Conservation (phyloP, 2,888 invertebrate genomes). For the Erebia aethiops region DNA sequence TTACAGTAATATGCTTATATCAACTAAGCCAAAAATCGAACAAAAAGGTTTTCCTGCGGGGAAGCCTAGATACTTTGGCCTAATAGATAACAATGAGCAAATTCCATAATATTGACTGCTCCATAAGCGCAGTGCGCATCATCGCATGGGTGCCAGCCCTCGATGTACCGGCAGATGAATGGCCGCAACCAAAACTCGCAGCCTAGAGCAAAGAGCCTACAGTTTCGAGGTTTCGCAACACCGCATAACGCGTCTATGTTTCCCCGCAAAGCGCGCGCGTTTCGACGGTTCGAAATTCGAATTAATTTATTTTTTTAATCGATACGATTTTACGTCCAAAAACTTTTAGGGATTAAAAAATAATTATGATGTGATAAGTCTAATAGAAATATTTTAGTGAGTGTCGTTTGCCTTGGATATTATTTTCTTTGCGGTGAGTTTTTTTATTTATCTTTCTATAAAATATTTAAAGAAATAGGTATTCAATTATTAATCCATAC, state of each 20-base stretch:
- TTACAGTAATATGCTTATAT: too few relatives aligned
- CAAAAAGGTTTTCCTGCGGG: neutral
- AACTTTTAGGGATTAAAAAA: neutral
- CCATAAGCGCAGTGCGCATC: constrained; percentile 12
- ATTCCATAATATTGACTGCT: constrained; percentile 3
- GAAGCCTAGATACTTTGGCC: neutral
- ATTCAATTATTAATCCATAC: too few relatives aligned
- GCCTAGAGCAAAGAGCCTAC: constrained; percentile 2
- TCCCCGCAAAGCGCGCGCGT: constrained; percentile 33
- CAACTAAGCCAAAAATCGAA: too few relatives aligned
- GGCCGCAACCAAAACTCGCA: constrained; percentile 25
- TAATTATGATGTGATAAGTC: neutral
- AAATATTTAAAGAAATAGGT: neutral
- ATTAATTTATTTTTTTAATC: constrained; percentile 14
- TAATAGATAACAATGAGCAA: neutral
- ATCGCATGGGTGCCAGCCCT: constrained; percentile 14
- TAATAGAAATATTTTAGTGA: neutral
- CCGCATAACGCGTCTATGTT: constrained; percentile 20
- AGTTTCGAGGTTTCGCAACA: constrained; percentile 29
- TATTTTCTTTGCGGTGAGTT: constrained; percentile 2
- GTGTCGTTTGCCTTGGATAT: constrained; percentile 7
- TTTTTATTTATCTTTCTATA: neutral
- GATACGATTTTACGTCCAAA: constrained; percentile 4
- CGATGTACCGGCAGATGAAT: constrained; percentile 28
- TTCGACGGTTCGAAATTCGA: constrained; percentile 28